phyloP scores from a whole-genome alignment of 92 coral and sea anemone genomes.

The Epizoanthus rinbou region DNA sequence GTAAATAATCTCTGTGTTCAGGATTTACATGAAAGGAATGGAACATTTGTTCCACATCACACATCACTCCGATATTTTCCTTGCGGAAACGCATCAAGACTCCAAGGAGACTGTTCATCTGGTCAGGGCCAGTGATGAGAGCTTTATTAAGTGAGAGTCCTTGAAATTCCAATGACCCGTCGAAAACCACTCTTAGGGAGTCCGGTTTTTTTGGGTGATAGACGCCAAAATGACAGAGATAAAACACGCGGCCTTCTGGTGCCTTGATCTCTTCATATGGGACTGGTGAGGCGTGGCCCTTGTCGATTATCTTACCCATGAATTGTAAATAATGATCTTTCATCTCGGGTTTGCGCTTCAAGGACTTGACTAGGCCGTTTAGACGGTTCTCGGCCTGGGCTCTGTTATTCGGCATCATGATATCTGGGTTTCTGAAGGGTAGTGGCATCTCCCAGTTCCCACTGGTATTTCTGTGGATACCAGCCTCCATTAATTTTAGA shows the following conservation, averaged over 20 bases:
- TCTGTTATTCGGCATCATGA: conserved; percentile 36
- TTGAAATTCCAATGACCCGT: conserved; percentile 49
- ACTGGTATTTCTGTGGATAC: conserved; percentile 33
- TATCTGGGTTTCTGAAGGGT: conserved; percentile 25
- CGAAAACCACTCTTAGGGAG: conserved; percentile 51
- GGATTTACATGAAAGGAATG: conserved; percentile 57
- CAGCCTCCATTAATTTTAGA: conserved; percentile 39
- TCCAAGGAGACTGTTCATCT: conserved; percentile 52
- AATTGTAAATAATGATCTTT: conserved; percentile 44
- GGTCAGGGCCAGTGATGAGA: conserved; percentile 59
- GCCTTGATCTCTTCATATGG: conserved; percentile 6
- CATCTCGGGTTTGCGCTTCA: conserved; percentile 46
- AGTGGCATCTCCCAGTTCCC: conserved; percentile 54
- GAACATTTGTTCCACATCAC: conserved; percentile 64
- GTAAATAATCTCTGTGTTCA: conserved; percentile 45
- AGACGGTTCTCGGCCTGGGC: conserved; percentile 46
- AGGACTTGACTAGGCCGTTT: conserved; percentile 24
- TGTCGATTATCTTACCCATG: conserved; percentile 34
- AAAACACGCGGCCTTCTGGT: conserved; percentile 5
- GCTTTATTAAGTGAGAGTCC: conserved; percentile 59
- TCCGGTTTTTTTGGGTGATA: conserved; percentile 47
- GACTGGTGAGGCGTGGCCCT: not conserved
- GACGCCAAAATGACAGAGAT: conserved; percentile 34
- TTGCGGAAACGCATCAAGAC: conserved; percentile 58
- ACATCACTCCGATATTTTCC: conserved; percentile 58